Evolutionary conservation across 1,140 invertebrate species (phyloP).

Genomic region (Holotrichia oblita): DNA sequence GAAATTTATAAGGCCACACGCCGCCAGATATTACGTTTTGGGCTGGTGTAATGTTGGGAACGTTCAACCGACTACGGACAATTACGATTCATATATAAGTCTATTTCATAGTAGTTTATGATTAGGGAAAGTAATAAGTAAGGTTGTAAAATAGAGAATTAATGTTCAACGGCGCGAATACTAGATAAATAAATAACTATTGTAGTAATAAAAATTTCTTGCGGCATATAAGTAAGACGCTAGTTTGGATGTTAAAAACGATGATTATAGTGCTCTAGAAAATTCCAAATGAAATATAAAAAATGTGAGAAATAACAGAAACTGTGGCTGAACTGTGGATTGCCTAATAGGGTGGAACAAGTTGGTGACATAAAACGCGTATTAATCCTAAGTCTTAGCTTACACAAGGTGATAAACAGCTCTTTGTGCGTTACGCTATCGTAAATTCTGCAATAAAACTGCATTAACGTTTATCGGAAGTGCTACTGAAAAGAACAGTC

Average conservation of each 20-base stretch:
- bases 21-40: background rate
- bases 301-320: no score
- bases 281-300: no score
- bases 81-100: conserved; percentile 8
- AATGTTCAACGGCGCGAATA: background rate
- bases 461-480: no score
- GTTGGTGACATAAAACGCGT: no score
- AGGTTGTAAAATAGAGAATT: background rate
- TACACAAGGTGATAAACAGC: no score
- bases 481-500: no score
- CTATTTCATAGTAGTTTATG: background rate
- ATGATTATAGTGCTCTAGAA: no score
- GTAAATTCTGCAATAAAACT: no score
- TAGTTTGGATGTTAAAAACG: background rate
- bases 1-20: conserved; percentile 29
- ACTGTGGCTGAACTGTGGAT: no score
- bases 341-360: no score
- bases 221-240: background rate
- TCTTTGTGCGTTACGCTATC: no score
- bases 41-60: background rate
- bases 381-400: no score
- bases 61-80: background rate
- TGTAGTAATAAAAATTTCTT: background rate
- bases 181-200: background rate
- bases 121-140: conserved; percentile 6